Conservation (phyloP, 2,888 invertebrate genomes). For the Rhingia rostrata region DNA sequence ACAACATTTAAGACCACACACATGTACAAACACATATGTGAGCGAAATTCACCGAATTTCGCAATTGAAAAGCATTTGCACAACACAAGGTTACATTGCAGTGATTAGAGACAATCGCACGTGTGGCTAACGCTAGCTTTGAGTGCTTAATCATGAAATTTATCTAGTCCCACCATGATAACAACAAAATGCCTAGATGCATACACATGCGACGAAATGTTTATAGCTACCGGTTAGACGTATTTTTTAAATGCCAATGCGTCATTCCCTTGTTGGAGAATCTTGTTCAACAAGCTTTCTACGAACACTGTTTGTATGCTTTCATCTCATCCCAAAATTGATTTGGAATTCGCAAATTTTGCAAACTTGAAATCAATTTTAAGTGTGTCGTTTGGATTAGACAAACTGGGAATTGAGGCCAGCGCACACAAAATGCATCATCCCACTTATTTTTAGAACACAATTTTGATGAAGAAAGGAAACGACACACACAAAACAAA, state of each 20-base stretch:
- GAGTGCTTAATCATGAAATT: no score
- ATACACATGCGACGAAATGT: not conserved
- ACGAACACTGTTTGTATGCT: no score
- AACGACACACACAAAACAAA: constrained; percentile 1
- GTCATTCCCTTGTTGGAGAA: not conserved
- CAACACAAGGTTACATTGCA: no score
- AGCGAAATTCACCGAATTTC: no score
- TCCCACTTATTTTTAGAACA: constrained; percentile 46
- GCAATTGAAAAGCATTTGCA: no score
- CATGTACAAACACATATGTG: no score
- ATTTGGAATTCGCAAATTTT: not conserved
- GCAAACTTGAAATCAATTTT: not conserved
- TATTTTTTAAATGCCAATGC: not conserved
- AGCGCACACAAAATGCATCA: constrained; percentile 36
- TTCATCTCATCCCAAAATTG: no score
- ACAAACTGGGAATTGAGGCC: constrained; percentile 3
- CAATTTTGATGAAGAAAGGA: constrained; percentile 20
- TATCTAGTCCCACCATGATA: not conserved
- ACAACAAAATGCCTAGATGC: not conserved
- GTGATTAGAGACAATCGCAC: no score
- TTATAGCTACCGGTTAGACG: not conserved
- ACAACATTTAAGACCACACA: no score
- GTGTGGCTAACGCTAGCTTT: no score
- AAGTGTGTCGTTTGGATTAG: not conserved
- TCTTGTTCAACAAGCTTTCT: no score